A percentile compares a stretch with the other conserved stretches of the same genome.
Evolutionary conservation across 2,797 vertebrate species (phyloP).

Genomic region (Champsocephalus esox): DNA sequence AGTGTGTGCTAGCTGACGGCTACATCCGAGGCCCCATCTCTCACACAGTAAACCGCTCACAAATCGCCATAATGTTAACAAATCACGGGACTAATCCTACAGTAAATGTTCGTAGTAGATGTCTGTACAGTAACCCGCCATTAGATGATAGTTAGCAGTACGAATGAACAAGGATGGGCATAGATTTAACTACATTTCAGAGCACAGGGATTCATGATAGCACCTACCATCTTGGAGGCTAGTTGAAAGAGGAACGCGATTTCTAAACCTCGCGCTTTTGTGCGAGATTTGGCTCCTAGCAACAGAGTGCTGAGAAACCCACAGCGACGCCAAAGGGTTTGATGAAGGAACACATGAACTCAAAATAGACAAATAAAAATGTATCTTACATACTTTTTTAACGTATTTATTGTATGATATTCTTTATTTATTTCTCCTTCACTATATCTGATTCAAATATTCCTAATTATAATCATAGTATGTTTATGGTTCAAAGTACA

Average conservation of each 20-base stretch:
- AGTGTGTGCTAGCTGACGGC: no score
- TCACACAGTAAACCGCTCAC: not conserved
- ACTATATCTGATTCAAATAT: no score
- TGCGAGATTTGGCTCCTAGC: slow-evolving; percentile 72
- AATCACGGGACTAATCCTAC: not conserved
- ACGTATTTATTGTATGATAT: no score
- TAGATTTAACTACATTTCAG: slow-evolving; percentile 58
- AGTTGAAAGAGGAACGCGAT: slow-evolving; percentile 81
- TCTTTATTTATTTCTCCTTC: no score
- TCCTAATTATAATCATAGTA: no score
- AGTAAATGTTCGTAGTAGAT: fast-evolving
- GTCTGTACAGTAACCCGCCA: fast-evolving
- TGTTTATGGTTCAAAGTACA: no score
- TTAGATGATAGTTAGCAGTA: not conserved
- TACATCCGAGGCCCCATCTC: slow-evolving; percentile 1
- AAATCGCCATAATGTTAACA: not conserved
- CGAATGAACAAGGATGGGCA: slow-evolving; percentile 61
- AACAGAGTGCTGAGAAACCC: not conserved
- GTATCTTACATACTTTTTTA: no score
- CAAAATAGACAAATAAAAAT: no score
- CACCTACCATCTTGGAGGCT: slow-evolving; percentile 86
- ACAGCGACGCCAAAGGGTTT: slow-evolving; percentile 65
- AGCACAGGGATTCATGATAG: not conserved
- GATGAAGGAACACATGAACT: no score
- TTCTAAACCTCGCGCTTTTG: slow-evolving; percentile 79